Evolutionary conservation across 2,888 invertebrate genomes (phyloP), one percentile per base, ranked within the genome.

Genomic region (Melolontha melolontha): DNA sequence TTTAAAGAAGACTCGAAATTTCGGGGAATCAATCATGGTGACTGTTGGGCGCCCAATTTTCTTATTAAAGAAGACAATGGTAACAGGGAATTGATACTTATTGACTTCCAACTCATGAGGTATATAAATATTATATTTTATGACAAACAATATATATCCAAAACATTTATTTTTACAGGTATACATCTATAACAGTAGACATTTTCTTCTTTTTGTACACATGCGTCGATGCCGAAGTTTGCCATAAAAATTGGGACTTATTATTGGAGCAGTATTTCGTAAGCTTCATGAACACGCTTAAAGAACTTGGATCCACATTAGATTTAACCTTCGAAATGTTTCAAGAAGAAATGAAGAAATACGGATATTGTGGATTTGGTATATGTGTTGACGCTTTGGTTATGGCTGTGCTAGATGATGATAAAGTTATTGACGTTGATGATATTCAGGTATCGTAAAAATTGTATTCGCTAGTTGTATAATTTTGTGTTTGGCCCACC

Each of bases 21-120:
- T 40, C 80, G 86, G 0, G 88, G 89, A 0, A 86, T 91, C 22
- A 86, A 85, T 0, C 91, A 91, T 62, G 91, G 91, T 0, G 91
- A 91, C 76, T 87, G 87, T 54, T 91, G 91, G 91, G 87, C 88
- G 0, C 90, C 89, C 11, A 91, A 91, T 77, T 91, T 91, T 73
- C 77, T 91, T 0, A 87, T 86, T n/a, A 85, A 85, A 27, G 82
- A 82, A 50, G 27, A 41, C 0, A 72, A 79, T 62, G 70, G 85
- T 0, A 86, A 87, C 6, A 16, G 11, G 14, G 59, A 59, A 14
- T 12, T 49, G 2, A 59, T 49, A 74, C 84, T 91, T 54, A 88
- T 91, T 27, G 91, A 91, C 74, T 91, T 89, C 72, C 91, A 91
- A 77, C 75, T 91, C 47, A 79, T 88, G 0, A 84, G 86, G 71